These are phyloP conservation scores for Platyscapa corneri DNA, from an alignment of 1,140 invertebrate species.

Conservation along the genomic window DNA sequence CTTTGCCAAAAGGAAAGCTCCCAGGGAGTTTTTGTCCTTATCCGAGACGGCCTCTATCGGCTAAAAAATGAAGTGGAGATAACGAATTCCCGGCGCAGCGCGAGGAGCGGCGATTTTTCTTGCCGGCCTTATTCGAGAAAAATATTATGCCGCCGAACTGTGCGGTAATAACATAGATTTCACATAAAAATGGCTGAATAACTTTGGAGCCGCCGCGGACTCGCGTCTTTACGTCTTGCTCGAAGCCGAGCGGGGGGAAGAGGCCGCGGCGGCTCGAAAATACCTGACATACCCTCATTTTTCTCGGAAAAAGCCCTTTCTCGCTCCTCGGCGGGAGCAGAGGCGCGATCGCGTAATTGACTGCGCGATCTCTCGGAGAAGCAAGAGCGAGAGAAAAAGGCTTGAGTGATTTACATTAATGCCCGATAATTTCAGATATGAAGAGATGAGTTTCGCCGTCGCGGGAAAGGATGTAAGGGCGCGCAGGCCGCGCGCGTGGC, in stretches of 20 bases:
- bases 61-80: not conserved
- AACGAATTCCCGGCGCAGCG: not conserved
- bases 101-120: not conserved
- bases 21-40: not conserved
- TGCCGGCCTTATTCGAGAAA: not conserved
- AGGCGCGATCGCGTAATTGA: slow-evolving; percentile 20
- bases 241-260: not conserved
- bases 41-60: not conserved
- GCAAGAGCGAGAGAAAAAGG: not conserved
- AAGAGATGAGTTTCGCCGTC: slow-evolving; percentile 6
- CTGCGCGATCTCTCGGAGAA: slow-evolving; percentile 3
- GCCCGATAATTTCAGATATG: slow-evolving; percentile 36
- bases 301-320: not conserved
- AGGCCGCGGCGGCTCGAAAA: not conserved
- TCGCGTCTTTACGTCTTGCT: not conserved
- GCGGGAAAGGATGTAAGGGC: not conserved
- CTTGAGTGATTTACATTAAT: slow-evolving; percentile 40
- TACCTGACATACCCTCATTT: not conserved
- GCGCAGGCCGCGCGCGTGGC: not conserved
- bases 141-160: not conserved
- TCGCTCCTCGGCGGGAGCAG: not conserved
- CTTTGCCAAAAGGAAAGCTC: not conserved
- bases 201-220: not conserved
- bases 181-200: not conserved
- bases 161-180: not conserved